These are phyloP conservation scores for Marronus borbonicus DNA, from an alignment of 2,888 invertebrate species.

Conservation along the genomic window DNA sequence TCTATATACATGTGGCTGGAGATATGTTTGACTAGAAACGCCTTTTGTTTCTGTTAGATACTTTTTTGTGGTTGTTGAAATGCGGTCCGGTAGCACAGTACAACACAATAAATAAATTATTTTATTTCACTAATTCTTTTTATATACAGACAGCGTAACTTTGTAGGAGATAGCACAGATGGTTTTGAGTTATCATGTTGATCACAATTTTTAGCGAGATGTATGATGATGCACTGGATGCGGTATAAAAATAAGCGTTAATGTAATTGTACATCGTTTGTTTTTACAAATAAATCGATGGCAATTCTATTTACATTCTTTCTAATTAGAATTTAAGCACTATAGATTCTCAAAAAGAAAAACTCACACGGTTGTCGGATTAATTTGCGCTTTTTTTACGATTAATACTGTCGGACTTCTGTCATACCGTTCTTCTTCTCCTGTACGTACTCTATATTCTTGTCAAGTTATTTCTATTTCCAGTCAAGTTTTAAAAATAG, in stretches of 20 bases:
- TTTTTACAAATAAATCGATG: not conserved
- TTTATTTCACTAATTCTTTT: constrained; percentile 3
- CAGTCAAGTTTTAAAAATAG: constrained; percentile 44
- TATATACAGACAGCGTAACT: not conserved
- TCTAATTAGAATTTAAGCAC: not conserved
- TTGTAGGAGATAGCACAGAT: constrained; percentile 8
- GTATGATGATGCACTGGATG: not conserved
- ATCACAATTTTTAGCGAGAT: constrained; percentile 9
- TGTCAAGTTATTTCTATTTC: constrained; percentile 41
- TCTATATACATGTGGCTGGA: constrained; percentile 72
- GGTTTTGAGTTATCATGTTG: not conserved
- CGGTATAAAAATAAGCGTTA: not conserved
- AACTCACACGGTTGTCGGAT: not conserved
- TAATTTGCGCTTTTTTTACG: constrained; percentile 3
- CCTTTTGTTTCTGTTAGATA: constrained; percentile 4
- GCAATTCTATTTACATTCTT: constrained; percentile 22
- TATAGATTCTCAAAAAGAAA: not conserved
- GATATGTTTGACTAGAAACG: constrained; percentile 65
- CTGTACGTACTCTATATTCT: constrained; percentile 18
- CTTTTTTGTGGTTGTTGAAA: not conserved
- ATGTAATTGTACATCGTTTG: constrained; percentile 23
- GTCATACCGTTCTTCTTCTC: constrained; percentile 14
- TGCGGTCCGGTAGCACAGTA: constrained; percentile 6
- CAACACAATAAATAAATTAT: constrained; percentile 28
- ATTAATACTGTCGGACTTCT: constrained; percentile 13